Evolutionary conservation across 2,797 vertebrate species (phyloP).

Genomic region (Phrynocephalus guinanensis): DNA sequence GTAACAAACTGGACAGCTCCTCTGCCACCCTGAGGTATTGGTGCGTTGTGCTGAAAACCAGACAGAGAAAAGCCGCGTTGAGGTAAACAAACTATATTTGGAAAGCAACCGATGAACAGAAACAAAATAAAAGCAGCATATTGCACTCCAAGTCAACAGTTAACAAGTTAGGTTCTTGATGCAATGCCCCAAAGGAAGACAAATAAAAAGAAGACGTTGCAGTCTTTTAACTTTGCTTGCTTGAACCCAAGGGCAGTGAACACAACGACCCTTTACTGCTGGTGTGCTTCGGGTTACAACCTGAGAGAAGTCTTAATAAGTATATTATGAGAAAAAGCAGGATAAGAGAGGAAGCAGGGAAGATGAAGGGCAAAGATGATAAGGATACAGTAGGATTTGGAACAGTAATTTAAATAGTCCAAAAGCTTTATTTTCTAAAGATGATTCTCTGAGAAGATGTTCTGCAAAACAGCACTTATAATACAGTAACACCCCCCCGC

Average conservation of each 20-base stretch:
- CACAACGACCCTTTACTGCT: neutral
- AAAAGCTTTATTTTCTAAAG: neutral
- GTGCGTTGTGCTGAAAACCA: constrained; percentile 89
- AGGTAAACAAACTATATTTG: neutral
- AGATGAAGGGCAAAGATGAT: neutral
- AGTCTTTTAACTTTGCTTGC: neutral
- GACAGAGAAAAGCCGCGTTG: constrained; percentile 17
- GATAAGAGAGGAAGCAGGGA: neutral
- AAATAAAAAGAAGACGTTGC: neutral
- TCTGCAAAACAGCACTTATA: neutral
- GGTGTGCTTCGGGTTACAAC: neutral
- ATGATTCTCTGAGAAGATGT: neutral
- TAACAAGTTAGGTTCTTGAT: neutral
- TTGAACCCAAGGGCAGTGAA: neutral
- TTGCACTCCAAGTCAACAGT: neutral
- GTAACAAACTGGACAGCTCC: constrained; percentile 95
- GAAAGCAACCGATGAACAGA: neutral
- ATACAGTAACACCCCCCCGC: neutral
- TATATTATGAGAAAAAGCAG: neutral
- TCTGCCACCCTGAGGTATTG: constrained; percentile 92
- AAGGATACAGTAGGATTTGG: neutral
- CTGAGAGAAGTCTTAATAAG: neutral
- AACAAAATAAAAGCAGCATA: neutral
- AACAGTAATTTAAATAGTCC: neutral
- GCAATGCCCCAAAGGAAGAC: neutral